Evolutionary conservation across 1,140 invertebrate species (phyloP).

Genomic region (Lasioglossum albipes): DNA sequence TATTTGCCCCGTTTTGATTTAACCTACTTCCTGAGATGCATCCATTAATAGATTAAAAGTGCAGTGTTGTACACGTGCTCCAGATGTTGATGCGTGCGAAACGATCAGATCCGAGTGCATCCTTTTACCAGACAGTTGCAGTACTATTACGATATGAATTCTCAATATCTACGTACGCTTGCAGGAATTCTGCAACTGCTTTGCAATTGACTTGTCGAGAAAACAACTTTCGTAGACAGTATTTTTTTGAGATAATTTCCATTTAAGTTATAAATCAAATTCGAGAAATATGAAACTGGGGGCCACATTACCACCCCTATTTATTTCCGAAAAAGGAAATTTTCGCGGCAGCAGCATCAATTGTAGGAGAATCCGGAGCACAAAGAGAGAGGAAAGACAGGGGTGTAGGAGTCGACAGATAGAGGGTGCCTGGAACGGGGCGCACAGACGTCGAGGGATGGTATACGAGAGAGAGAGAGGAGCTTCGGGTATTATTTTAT

Average conservation of each 20-base stretch:
- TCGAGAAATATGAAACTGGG: no score
- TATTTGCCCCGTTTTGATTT: slow-evolving; percentile 1
- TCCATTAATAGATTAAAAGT: slow-evolving; percentile 16
- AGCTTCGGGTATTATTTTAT: slow-evolving; percentile 42
- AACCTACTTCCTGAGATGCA: background rate
- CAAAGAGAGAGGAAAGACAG: background rate
- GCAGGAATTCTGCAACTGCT: no score
- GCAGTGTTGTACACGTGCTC: background rate
- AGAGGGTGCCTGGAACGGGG: background rate
- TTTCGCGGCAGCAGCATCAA: no score
- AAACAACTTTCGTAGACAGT: no score
- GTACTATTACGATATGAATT: background rate
- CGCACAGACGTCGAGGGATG: background rate
- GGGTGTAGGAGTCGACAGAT: background rate
- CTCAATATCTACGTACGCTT: no score
- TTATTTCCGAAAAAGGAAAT: no score
- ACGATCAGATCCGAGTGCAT: background rate
- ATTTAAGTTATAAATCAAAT: no score
- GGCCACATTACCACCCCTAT: no score
- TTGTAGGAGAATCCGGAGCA: background rate
- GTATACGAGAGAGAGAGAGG: background rate
- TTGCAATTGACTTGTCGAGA: no score
- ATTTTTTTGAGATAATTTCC: no score
- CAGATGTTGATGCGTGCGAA: background rate
- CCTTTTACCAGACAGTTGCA: background rate